These are phyloP conservation scores for Elysia crispata DNA, from an alignment of 2,888 invertebrate genomes.

Conservation along the genomic window DNA sequence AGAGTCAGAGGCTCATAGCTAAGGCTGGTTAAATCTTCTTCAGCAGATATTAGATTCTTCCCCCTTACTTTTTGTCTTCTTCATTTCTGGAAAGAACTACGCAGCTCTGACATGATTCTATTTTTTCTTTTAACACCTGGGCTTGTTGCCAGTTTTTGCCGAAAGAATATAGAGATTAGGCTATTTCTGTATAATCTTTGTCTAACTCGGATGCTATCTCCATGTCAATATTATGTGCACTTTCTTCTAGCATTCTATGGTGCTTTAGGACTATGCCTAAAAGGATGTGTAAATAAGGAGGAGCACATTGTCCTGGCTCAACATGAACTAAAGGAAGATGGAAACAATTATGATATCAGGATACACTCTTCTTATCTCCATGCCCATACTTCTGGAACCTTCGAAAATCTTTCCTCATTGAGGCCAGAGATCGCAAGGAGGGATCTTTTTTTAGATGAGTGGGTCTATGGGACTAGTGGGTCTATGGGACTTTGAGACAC, in stretches of 20 bases:
- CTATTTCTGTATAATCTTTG: not conserved
- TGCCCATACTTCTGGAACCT: too few species aligned
- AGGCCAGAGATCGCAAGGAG: not conserved
- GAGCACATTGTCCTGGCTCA: too few species aligned
- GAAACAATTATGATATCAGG: too few species aligned
- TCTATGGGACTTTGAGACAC: not conserved
- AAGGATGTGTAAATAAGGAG: too few species aligned
- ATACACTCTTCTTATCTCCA: too few species aligned
- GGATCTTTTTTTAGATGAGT: not conserved
- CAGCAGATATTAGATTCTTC: not conserved
- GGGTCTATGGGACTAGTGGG: not conserved
- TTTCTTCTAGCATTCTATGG: too few species aligned
- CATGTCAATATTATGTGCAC: too few species aligned
- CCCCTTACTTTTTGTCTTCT: not conserved
- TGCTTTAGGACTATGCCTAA: too few species aligned
- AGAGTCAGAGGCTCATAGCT: too few species aligned
- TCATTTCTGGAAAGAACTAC: too few species aligned
- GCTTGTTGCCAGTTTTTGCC: not conserved
- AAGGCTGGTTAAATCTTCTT: not conserved
- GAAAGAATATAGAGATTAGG: not conserved
- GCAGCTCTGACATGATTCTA: too few species aligned
- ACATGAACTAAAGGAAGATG: not conserved
- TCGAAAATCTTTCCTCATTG: not conserved
- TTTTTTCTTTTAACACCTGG: too few species aligned
- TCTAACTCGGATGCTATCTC: not conserved